phyloP scores from a whole-genome alignment of 2,113 vertebrate species.

The Damaliscus lunatus region DNA sequence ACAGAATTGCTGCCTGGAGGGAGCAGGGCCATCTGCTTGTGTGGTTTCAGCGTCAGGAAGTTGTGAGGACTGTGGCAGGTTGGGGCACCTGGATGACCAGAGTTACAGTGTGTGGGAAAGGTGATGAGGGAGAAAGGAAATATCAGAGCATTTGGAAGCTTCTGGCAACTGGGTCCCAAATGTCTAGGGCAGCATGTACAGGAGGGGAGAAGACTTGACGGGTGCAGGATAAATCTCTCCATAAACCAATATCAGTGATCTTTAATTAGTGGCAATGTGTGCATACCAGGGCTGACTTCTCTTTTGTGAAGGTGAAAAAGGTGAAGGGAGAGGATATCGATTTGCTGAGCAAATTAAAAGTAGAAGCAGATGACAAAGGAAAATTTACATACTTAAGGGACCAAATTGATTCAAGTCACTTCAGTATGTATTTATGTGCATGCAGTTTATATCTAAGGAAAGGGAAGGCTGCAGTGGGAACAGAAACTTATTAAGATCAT shows the following conservation, averaged over 20 bases:
- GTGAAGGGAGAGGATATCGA: not conserved
- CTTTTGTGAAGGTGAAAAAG: not conserved
- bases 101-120: not conserved
- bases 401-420: not conserved
- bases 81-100: not conserved
- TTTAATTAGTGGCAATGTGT: not conserved
- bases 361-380: conserved; percentile 19
- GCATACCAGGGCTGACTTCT: not conserved
- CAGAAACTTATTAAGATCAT: not conserved
- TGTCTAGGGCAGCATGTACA: not conserved
- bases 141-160: accelerated
- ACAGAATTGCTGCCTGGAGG: conserved; percentile 65
- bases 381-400: not conserved
- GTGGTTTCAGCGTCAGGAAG: not conserved
- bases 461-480: not conserved
- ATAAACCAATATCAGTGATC: not conserved
- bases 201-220: not conserved
- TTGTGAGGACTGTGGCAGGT: not conserved
- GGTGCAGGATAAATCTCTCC: not conserved
- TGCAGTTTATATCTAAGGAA: not conserved
- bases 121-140: not conserved
- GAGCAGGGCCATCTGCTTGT: conserved; percentile 66
- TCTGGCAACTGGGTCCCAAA: not conserved
- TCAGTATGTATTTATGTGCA: conserved; percentile 12
- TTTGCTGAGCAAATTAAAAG: conserved; percentile 24